phyloP scores from a whole-genome alignment of 2,888 invertebrate genomes.

The Hyposoter didymator region DNA sequence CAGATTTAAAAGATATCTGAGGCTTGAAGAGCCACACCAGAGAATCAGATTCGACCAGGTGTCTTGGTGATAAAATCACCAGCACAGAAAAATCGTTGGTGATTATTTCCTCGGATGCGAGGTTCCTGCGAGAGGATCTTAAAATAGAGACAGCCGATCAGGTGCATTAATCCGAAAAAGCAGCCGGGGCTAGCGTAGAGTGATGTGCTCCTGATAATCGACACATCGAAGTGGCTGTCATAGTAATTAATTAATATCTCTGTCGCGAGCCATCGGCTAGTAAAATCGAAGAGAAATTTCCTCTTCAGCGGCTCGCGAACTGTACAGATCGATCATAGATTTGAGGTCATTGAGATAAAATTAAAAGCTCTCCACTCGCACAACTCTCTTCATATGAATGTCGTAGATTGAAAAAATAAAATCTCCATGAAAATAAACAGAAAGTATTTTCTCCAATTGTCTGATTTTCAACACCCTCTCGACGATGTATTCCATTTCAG shows the following conservation, averaged over 20 bases:
- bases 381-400: neutral
- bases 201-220: neutral
- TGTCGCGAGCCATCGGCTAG: neutral
- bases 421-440: neutral
- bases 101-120: neutral
- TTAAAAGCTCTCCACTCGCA: neutral
- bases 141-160: neutral
- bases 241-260: conserved; percentile 5
- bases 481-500: neutral
- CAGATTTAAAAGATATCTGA: neutral
- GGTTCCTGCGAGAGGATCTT: neutral
- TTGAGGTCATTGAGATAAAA: neutral
- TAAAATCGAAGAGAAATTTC: neutral
- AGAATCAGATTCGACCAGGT: neutral
- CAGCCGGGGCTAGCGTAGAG: neutral
- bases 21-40: neutral
- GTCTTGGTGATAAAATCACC: neutral
- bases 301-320: neutral
- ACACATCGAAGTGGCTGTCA: conserved; percentile 5
- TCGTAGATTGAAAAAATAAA: neutral
- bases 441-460: neutral
- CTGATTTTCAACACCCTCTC: conserved; percentile 4
- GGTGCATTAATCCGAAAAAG: neutral
- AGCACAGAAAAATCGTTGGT: neutral
- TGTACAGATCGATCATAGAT: neutral